Evolutionary conservation across 2,888 invertebrate species (phyloP).

Genomic region (Cephonodes hylas): DNA sequence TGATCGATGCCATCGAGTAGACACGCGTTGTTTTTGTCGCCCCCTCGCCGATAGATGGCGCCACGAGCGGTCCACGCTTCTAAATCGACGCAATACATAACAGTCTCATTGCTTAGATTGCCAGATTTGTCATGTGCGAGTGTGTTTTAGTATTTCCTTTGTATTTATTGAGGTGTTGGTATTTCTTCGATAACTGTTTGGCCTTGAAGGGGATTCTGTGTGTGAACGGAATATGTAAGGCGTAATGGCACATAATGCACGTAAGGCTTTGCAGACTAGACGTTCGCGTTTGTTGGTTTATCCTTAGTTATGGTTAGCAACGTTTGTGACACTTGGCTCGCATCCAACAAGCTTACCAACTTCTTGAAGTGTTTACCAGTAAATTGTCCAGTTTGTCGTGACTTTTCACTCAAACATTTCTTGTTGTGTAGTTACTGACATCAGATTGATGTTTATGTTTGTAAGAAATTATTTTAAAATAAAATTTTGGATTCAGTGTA

Average conservation of each 20-base stretch:
- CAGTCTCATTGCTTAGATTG: constrained; percentile 6
- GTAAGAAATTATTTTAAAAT: too few species aligned
- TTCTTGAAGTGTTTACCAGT: constrained; percentile 26
- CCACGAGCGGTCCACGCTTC: not conserved
- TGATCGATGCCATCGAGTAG: not conserved
- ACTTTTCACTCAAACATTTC: too few species aligned
- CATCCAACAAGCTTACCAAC: not conserved
- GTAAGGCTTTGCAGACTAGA: not conserved
- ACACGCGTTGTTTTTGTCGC: constrained; percentile 2
- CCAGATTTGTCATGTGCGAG: constrained; percentile 8
- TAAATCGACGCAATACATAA: constrained; percentile 8
- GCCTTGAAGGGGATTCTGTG: not conserved
- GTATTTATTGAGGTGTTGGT: constrained; percentile 21
- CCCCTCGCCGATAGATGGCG: constrained; percentile 3
- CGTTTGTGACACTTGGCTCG: not conserved
- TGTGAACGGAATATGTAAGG: not conserved
- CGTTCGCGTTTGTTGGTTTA: not conserved
- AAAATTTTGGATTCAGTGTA: too few species aligned
- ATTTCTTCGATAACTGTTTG: not conserved
- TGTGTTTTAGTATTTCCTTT: constrained; percentile 31
- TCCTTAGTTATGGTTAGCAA: not conserved
- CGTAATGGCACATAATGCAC: not conserved
- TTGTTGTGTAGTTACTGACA: too few species aligned
- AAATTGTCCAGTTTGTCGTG: constrained; percentile 27
- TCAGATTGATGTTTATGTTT: too few species aligned